Conservation (phyloP, 2,797 vertebrate genomes). For the Geotria australis region DNA sequence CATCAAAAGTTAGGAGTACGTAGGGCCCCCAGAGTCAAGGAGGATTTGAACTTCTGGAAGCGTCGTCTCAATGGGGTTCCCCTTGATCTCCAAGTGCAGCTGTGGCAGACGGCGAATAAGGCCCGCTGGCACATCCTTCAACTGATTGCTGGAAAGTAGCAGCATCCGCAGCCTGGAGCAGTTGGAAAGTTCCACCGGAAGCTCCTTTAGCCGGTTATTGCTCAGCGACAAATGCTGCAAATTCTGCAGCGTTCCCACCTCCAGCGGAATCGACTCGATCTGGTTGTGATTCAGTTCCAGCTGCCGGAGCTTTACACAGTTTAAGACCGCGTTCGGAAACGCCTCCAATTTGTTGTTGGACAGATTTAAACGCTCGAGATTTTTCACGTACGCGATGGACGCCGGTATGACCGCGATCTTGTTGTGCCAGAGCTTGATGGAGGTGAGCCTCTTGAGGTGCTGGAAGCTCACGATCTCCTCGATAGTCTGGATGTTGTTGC, state of each 20-base stretch:
- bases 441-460: slow-evolving; percentile 76
- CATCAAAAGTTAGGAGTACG: too few species aligned
- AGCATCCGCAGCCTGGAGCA: slow-evolving; percentile 69
- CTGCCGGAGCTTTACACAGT: slow-evolving; percentile 63
- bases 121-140: slow-evolving; percentile 53
- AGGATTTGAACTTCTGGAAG: too few species aligned
- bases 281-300: slow-evolving; percentile 77
- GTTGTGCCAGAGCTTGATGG: slow-evolving; percentile 94
- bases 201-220: slow-evolving; percentile 56
- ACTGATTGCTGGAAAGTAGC: slow-evolving; percentile 61
- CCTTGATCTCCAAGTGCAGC: slow-evolving; percentile 68
- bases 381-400: slow-evolving; percentile 73
- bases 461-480: slow-evolving; percentile 97
- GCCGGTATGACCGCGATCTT: slow-evolving; percentile 75
- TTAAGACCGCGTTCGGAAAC: slow-evolving; percentile 50
- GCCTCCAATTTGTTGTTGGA: slow-evolving; percentile 91
- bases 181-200: slow-evolving; percentile 87
- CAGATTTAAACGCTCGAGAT: slow-evolving; percentile 68
- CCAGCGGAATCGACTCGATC: slow-evolving; percentile 36
- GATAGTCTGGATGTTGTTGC: slow-evolving; percentile 81
- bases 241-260: slow-evolving; percentile 66
- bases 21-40: too few species aligned
- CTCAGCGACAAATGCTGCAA: slow-evolving; percentile 69
- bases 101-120: slow-evolving; percentile 48
- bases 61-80: slow-evolving; percentile 48